A percentile compares a stretch with the other conserved stretches of the same genome.
phyloP scores from a whole-genome alignment of 2,888 invertebrate genomes.

The Eristalinus aeneus region DNA sequence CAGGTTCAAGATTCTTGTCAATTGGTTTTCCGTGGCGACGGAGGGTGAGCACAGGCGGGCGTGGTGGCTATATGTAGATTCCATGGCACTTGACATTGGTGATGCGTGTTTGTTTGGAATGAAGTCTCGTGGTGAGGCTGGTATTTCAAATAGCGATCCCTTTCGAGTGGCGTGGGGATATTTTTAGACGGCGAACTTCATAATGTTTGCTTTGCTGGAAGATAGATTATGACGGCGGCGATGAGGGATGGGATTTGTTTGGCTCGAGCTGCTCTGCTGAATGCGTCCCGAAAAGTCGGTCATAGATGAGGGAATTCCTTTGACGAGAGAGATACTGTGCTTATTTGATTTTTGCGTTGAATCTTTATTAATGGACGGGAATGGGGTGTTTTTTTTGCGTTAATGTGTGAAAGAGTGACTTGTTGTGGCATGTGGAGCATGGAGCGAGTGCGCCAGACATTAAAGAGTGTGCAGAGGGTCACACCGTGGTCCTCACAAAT shows the following conservation, averaged over 20 bases:
- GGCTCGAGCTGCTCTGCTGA: background rate
- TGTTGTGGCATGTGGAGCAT: no score
- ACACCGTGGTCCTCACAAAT: no score
- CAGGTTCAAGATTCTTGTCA: slow-evolving; percentile 28
- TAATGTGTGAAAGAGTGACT: no score
- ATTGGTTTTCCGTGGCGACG: background rate
- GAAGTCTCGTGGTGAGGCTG: background rate
- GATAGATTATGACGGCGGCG: background rate
- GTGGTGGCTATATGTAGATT: background rate
- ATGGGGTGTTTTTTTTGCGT: no score
- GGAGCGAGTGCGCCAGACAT: no score
- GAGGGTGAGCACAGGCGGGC: background rate
- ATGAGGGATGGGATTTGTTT: background rate
- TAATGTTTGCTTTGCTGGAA: background rate
- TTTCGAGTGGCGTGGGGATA: background rate
- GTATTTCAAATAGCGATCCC: background rate
- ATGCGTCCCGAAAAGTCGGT: background rate
- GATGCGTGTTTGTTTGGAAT: background rate
- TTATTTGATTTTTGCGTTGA: background rate
- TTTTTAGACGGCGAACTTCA: background rate
- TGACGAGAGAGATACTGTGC: background rate
- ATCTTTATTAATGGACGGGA: no score
- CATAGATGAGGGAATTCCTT: background rate
- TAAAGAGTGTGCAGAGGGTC: no score
- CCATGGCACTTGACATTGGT: slow-evolving; percentile 47